These are phyloP conservation scores for Drosophila robusta DNA, from an alignment of 2,888 invertebrate species.

Conservation along the genomic window DNA sequence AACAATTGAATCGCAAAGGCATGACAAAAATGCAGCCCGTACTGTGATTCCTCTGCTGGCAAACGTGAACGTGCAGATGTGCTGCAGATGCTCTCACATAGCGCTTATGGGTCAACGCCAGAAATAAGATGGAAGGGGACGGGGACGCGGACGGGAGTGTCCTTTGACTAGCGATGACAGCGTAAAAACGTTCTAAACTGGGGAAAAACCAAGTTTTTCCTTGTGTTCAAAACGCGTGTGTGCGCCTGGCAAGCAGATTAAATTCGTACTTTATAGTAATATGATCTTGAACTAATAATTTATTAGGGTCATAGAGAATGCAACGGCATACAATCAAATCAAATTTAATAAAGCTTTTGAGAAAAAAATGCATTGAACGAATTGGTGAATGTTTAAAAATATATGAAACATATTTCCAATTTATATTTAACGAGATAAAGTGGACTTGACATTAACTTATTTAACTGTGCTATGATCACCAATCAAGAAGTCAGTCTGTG, in stretches of 20 bases:
- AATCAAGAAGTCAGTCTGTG: too few relatives aligned
- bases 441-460: too few relatives aligned
- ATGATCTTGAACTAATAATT: not conserved
- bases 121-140: conserved; percentile 14
- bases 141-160: not conserved
- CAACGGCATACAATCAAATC: too few relatives aligned
- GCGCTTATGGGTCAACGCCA: conserved; percentile 46
- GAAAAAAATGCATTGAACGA: too few relatives aligned
- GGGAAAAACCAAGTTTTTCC: not conserved
- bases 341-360: not conserved
- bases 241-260: not conserved
- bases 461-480: too few relatives aligned
- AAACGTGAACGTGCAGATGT: conserved; percentile 30
- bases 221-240: too few relatives aligned
- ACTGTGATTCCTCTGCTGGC: conserved; percentile 48
- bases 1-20: conserved; percentile 61
- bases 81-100: conserved; percentile 17
- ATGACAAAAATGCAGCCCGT: conserved; percentile 52
- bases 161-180: conserved; percentile 35
- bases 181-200: not conserved
- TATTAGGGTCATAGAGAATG: not conserved
- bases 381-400: too few relatives aligned
- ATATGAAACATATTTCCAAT: too few relatives aligned
- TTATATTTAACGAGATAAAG: too few relatives aligned
- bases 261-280: not conserved